Evolutionary conservation across 1,140 invertebrate genomes (phyloP), one percentile per base, ranked within the genome.

Genomic region (Sitophilus oryzae): DNA sequence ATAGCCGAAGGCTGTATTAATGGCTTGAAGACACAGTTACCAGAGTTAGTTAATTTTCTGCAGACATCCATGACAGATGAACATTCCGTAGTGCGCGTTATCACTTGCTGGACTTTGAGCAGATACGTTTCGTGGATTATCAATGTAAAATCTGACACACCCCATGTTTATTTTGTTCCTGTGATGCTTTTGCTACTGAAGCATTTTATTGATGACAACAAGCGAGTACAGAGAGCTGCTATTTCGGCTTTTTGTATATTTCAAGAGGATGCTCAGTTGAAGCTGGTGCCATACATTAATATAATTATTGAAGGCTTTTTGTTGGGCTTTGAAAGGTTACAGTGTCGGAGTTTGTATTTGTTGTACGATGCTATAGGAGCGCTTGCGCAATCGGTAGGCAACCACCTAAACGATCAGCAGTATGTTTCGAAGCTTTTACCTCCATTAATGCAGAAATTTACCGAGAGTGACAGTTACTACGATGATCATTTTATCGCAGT

Each of bases 1-100:
- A 96, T 99, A 59, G 95, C 96, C n/a, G 96, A 99, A 80, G 96
- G 96, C 49, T 99, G 96, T 69, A 94, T 96, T 88, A 84, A 79
- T 58, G 95, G 96, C 51, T 96, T 99, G 88, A 85, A 93, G 41
- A 89, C 88, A 14, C 94, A 98, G 75, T 77, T 99, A 59, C 87
- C 90, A 2, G 93, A 98, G 73, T 77, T 99, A 3, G 90, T 98
- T 62, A 93, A 95, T 1, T 98, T 93, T 74, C 78, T 99, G 38
- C 93, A 98, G 45, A 81, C 79, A 46, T 94, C 91, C 70, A 76
- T 99, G 60, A 83, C 83, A 15, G 94, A 99, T 72, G 90, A 91
- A 68, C 96, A 98, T 75, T 93, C 96, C 0, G 75, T 99, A 16
- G 93, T 99, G 22, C 79, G 96, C 42, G 93, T 95, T 25, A 99